A percentile compares a stretch with the other conserved stretches of the same genome.
Conservation (phyloP, 2,888 invertebrate species). For the Antheraea assamensis region DNA sequence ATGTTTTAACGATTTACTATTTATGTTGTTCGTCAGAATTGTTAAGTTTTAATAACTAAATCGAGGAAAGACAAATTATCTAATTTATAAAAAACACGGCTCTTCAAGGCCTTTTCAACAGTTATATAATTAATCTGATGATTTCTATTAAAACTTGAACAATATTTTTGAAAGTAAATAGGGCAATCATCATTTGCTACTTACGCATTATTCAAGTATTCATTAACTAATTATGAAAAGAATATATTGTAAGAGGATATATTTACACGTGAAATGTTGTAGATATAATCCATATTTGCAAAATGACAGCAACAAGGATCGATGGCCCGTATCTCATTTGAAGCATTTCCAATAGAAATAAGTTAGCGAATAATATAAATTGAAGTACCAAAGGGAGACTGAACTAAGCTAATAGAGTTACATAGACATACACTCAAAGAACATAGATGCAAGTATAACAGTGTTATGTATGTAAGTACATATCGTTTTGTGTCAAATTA, state of each 20-base stretch:
- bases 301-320: not conserved
- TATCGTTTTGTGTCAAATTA: not conserved
- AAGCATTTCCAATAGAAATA: not conserved
- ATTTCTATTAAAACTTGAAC: conserved; percentile 8
- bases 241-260: too few species aligned
- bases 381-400: not conserved
- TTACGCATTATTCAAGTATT: not conserved
- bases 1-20: not conserved
- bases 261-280: too few species aligned
- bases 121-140: not conserved
- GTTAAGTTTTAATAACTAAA: conserved; percentile 14
- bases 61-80: not conserved
- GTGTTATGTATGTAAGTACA: conserved; percentile 33
- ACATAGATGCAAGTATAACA: conserved; percentile 33
- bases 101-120: not conserved
- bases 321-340: not conserved
- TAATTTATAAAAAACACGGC: not conserved
- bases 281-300: not conserved
- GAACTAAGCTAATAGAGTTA: not conserved
- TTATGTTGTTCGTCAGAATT: conserved; percentile 34
- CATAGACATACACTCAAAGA: conserved; percentile 12
- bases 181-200: not conserved
- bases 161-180: not conserved
- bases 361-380: not conserved
- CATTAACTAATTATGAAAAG: too few species aligned